phyloP scores from a whole-genome alignment of 2,888 invertebrate genomes.

The Sinopyrophorus schimmeli region DNA sequence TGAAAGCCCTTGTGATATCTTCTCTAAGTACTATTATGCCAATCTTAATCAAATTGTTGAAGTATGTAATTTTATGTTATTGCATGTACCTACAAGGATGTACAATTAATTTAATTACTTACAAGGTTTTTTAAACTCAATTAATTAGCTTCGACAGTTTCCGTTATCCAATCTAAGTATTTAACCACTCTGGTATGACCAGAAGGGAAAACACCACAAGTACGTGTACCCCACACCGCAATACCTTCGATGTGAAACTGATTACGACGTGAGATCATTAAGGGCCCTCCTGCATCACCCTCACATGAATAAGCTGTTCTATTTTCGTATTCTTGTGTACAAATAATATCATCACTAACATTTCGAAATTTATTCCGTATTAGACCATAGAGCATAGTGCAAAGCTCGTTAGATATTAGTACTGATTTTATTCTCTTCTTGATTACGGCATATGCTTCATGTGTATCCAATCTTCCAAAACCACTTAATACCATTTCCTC shows the following conservation, averaged over 20 bases:
- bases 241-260: slow-evolving; percentile 5
- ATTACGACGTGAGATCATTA: slow-evolving; percentile 1
- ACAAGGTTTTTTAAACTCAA: too few relatives aligned
- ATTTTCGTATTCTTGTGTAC: neutral
- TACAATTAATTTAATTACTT: too few relatives aligned
- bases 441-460: neutral
- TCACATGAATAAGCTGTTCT: neutral
- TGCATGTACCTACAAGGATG: too few relatives aligned
- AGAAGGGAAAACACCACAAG: neutral
- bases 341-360: slow-evolving; percentile 2
- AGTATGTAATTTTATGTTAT: too few relatives aligned
- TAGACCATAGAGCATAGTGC: neutral
- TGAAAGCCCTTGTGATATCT: slow-evolving; percentile 75
- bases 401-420: neutral
- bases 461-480: neutral
- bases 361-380: neutral
- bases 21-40: slow-evolving; percentile 82
- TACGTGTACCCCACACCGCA: neutral
- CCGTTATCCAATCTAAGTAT: slow-evolving; percentile 6
- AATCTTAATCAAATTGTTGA: slow-evolving; percentile 67
- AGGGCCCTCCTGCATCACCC: slow-evolving; percentile 7
- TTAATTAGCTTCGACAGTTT: too few relatives aligned
- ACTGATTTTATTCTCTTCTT: neutral
- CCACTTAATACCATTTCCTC: slow-evolving; percentile 3
- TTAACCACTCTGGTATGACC: neutral